Conservation (phyloP, 2,113 vertebrate species). For the Mormyrus iriodes region DNA sequence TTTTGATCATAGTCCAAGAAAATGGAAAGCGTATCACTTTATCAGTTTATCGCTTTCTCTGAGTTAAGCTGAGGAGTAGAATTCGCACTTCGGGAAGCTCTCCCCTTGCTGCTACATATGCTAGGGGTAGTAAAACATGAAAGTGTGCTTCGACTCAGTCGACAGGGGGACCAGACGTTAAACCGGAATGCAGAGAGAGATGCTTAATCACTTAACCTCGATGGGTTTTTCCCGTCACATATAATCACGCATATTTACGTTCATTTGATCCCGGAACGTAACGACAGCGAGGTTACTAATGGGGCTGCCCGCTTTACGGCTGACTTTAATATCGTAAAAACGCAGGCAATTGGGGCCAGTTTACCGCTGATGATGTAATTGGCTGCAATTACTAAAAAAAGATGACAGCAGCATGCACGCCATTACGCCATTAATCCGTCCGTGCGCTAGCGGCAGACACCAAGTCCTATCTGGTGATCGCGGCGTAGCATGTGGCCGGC, state of each 20-base stretch:
- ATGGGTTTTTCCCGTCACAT: constrained; percentile 31
- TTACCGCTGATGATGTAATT: constrained; percentile 52
- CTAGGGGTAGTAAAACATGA: not conserved
- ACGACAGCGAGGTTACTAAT: constrained; percentile 18
- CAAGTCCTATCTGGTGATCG: constrained; percentile 32
- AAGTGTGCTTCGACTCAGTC: not conserved
- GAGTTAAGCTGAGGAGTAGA: not conserved
- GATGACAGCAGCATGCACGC: constrained; percentile 51
- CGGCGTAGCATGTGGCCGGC: constrained; percentile 32
- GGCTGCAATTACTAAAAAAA: constrained; percentile 51
- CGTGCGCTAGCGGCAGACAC: constrained; percentile 35
- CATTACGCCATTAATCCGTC: constrained; percentile 50
- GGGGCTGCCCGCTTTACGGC: constrained; percentile 40
- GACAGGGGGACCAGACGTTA: constrained; percentile 7
- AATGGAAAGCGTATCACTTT: constrained; percentile 1
- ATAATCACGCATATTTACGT: constrained; percentile 14
- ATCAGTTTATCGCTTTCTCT: not conserved
- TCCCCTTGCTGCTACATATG: not conserved
- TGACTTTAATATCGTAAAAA: constrained; percentile 27
- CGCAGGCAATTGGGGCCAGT: constrained; percentile 32
- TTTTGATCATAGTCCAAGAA: constrained; percentile 9
- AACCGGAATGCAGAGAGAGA: constrained; percentile 25
- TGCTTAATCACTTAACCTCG: constrained; percentile 28
- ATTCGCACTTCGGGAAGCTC: not conserved
- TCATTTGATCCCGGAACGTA: constrained; percentile 31